Percentiles rank a stretch among this genome's conserved stretches.
Evolutionary conservation across 1,140 invertebrate genomes (phyloP).

Genomic region (Babylonia areolata): DNA sequence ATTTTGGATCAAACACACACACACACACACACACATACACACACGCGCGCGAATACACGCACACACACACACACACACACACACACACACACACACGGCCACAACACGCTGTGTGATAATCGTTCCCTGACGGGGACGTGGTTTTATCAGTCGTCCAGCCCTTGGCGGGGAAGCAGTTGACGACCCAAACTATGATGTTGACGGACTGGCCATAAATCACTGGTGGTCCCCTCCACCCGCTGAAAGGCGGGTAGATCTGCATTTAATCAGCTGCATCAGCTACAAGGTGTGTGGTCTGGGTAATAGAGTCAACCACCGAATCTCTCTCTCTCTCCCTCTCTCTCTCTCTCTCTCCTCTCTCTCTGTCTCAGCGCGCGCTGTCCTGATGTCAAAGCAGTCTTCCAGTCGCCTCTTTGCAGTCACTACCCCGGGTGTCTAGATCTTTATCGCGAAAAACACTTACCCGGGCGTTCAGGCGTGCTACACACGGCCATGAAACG

Average conservation of each 20-base stretch:
- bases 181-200: conserved; percentile 18
- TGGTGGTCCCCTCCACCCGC: conserved; percentile 7
- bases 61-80: no score
- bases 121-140: no score
- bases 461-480: conserved; percentile 22
- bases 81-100: no score
- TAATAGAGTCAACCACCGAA: neutral
- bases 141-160: no score
- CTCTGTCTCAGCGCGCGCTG: neutral
- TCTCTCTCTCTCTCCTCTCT: neutral
- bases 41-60: no score
- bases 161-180: no score
- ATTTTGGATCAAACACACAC: no score
- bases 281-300: conserved; percentile 21
- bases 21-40: no score
- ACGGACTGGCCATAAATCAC: conserved; percentile 17
- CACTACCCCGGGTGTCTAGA: conserved; percentile 14
- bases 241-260: conserved; percentile 25
- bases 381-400: neutral
- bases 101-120: no score
- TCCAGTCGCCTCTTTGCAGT: conserved; percentile 7
- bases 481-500: neutral
- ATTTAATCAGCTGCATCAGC: conserved; percentile 28
- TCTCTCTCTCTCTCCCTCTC: conserved; percentile 12
- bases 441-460: conserved; percentile 26